A percentile compares a stretch with the other conserved stretches of the same genome.
Conservation (phyloP, 2,797 vertebrate species). For the Spea hammondii region DNA sequence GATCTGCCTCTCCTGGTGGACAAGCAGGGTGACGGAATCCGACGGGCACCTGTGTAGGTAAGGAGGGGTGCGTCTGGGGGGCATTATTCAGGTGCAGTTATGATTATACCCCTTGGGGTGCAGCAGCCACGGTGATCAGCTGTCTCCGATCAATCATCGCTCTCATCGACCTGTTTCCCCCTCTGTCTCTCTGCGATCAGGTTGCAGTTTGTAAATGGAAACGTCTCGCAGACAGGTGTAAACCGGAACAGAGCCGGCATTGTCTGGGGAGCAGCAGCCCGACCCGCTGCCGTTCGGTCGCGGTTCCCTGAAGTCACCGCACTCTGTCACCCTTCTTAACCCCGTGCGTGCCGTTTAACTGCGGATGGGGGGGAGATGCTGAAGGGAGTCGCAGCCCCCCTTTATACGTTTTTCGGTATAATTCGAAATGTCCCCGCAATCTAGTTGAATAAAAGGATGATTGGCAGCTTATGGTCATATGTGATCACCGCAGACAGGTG, state of each 20-base stretch:
- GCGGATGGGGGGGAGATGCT: too few species aligned
- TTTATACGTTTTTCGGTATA: too few species aligned
- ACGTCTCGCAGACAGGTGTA: conserved; percentile 57
- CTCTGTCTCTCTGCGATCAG: not conserved
- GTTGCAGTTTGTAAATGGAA: conserved; percentile 46
- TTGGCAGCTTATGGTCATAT: too few species aligned
- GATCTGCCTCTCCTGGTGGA: conserved; percentile 27
- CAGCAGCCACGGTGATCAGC: not conserved
- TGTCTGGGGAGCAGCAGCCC: conserved; percentile 57
- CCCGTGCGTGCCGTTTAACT: not conserved
- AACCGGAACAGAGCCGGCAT: conserved; percentile 62
- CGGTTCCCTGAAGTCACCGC: not conserved
- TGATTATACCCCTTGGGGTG: not conserved
- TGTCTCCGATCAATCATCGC: not conserved
- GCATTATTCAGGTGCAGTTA: not conserved
- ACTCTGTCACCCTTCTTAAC: conserved; percentile 3
- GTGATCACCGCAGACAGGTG: too few species aligned
- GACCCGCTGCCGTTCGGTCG: conserved; percentile 4
- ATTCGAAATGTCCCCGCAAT: too few species aligned
- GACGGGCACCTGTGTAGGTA: conserved; percentile 16
- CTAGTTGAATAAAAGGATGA: too few species aligned
- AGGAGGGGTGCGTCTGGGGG: not conserved
- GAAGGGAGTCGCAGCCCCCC: too few species aligned
- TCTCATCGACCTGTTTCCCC: conserved; percentile 23
- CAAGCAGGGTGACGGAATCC: not conserved